Percentiles rank a stretch among this genome's conserved stretches.
Evolutionary conservation across 1,140 invertebrate species (phyloP).

Genomic region (Scaptomyza hsui): DNA sequence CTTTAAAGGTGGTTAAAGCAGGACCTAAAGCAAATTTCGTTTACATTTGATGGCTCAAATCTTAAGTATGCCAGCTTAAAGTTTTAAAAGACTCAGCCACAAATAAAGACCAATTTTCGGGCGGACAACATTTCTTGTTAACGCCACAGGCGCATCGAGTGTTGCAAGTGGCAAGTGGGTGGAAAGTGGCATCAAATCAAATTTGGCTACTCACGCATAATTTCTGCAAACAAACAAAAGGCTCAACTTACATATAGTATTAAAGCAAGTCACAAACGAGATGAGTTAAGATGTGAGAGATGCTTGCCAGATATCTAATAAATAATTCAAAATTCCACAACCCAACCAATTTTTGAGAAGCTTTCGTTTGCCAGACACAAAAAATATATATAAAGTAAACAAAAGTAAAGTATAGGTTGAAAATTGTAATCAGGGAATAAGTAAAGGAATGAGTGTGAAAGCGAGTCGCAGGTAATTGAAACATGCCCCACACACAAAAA

Average conservation of each 20-base stretch:
- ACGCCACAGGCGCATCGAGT: constrained; percentile 14
- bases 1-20: background rate
- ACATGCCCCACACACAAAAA: background rate
- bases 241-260: background rate
- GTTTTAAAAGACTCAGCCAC: background rate
- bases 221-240: constrained; percentile 27
- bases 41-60: background rate
- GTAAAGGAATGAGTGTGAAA: no score
- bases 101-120: constrained; percentile 6
- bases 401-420: background rate
- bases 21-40: background rate
- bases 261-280: constrained; percentile 22
- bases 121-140: constrained; percentile 9
- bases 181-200: constrained; percentile 25
- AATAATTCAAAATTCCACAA: constrained; percentile 42
- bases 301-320: constrained; percentile 35
- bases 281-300: constrained; percentile 12
- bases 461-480: constrained; percentile 36
- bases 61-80: background rate
- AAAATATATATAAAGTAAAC: constrained; percentile 26
- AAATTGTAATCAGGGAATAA: background rate
- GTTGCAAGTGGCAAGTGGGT: background rate
- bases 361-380: constrained; percentile 3
- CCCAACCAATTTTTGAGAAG: background rate
- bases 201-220: constrained; percentile 45